These are phyloP conservation scores for Onychostruthus taczanowskii DNA, from an alignment of 2,113 vertebrate species.

Conservation along the genomic window DNA sequence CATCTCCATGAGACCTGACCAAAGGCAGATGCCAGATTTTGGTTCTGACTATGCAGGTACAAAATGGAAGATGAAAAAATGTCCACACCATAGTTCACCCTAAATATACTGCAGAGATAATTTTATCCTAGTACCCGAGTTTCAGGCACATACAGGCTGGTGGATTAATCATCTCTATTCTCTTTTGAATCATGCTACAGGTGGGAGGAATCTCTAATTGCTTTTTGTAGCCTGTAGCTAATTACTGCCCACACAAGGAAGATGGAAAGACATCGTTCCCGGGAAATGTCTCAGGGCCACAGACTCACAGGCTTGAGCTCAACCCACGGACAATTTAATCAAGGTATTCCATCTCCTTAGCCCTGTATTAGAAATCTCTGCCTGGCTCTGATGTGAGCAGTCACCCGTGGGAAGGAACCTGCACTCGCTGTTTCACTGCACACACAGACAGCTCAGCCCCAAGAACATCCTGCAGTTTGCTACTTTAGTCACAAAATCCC, in stretches of 20 bases:
- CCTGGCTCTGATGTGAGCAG: neutral
- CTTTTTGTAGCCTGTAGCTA: constrained; percentile 10
- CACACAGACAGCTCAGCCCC: neutral
- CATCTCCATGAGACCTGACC: neutral
- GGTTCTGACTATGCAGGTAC: neutral
- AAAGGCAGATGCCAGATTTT: neutral
- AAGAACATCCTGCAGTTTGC: neutral
- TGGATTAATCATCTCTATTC: constrained; percentile 37
- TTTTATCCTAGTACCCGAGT: neutral
- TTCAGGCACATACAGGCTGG: neutral
- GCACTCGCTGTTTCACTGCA: neutral
- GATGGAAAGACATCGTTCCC: neutral
- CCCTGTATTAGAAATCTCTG: neutral
- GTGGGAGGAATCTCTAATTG: constrained; percentile 34
- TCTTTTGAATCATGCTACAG: neutral
- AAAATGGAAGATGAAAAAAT: neutral
- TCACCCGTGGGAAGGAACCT: neutral
- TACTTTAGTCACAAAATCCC: neutral
- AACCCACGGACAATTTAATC: neutral
- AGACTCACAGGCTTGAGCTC: neutral
- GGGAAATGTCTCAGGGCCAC: neutral
- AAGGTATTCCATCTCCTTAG: neutral
- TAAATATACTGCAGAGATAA: neutral
- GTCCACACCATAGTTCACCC: neutral
- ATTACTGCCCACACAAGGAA: constrained; percentile 14